Conservation (phyloP, 2,888 invertebrate species). For the Aspidapion aeneum region DNA sequence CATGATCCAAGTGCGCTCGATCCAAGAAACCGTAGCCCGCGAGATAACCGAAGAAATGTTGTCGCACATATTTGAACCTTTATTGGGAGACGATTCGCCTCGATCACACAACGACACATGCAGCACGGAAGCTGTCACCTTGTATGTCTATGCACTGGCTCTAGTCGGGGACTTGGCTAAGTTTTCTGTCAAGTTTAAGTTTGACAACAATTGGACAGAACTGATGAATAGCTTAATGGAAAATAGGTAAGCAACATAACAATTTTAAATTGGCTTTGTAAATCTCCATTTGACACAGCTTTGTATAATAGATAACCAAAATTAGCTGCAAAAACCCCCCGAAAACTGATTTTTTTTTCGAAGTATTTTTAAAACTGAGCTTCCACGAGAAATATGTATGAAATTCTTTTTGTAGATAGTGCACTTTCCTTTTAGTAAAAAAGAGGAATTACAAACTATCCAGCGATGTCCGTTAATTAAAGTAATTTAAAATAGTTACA, state of each 20-base stretch:
- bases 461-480: too few species aligned
- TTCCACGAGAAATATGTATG: too few species aligned
- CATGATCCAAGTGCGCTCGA: slow-evolving; percentile 41
- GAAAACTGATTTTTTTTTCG: too few species aligned
- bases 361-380: too few species aligned
- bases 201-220: slow-evolving; percentile 48
- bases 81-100: slow-evolving; percentile 41
- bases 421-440: too few species aligned
- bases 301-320: too few species aligned
- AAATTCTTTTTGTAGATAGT: too few species aligned
- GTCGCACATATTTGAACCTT: slow-evolving; percentile 45
- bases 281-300: too few species aligned
- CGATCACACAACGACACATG: slow-evolving; percentile 23
- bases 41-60: slow-evolving; percentile 45
- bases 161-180: slow-evolving; percentile 50
- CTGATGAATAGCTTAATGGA: slow-evolving; percentile 46
- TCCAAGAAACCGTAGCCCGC: slow-evolving; percentile 42
- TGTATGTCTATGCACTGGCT: slow-evolving; percentile 51
- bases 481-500: too few species aligned
- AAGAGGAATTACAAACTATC: too few species aligned
- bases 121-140: slow-evolving; percentile 45
- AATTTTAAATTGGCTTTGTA: slow-evolving; percentile 11
- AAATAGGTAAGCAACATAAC: slow-evolving; percentile 35
- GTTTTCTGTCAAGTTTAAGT: slow-evolving; percentile 32
- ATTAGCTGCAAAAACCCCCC: too few species aligned